Evolutionary conservation across 64 coral and sea anemone genomes (phyloP).

Genomic region (Pocillopora damicornis): DNA sequence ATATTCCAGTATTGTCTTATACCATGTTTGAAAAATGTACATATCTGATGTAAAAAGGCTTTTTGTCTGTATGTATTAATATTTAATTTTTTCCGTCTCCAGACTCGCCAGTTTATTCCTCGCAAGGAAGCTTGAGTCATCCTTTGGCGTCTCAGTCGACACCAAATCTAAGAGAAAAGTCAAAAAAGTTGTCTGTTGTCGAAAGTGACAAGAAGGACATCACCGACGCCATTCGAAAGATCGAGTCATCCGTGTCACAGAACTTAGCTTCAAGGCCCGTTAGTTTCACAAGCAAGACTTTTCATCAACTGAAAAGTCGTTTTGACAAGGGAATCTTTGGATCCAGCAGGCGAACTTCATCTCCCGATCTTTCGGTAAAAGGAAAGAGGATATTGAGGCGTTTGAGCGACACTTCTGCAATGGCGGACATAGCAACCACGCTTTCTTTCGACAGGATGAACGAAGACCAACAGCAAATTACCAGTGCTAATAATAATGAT

Average conservation of each 20-base stretch:
- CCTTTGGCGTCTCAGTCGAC: conserved; percentile 14
- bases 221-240: conserved; percentile 51
- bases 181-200: conserved; percentile 23
- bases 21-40: conserved; percentile 10
- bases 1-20: background rate
- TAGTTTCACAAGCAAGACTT: conserved; percentile 57
- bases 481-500: conserved; percentile 8
- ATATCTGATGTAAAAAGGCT: background rate
- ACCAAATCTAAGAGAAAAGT: conserved; percentile 16
- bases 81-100: conserved; percentile 23
- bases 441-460: conserved; percentile 12
- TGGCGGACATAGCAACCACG: conserved; percentile 28
- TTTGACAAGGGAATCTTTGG: conserved; percentile 55
- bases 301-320: conserved; percentile 53
- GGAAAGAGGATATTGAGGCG: conserved; percentile 14
- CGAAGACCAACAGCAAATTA: background rate
- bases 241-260: conserved; percentile 27
- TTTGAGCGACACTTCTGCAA: conserved; percentile 19
- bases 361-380: conserved; percentile 16
- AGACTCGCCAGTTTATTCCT: conserved; percentile 54
- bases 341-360: conserved; percentile 21
- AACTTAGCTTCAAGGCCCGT: conserved; percentile 15
- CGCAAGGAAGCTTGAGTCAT: conserved; percentile 39
- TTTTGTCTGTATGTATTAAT: conserved; percentile 13
- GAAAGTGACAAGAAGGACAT: conserved; percentile 67